Base-by-base conservation (phyloP, 2,797 vertebrate species). In the Ctenopoma multispine region DNA sequence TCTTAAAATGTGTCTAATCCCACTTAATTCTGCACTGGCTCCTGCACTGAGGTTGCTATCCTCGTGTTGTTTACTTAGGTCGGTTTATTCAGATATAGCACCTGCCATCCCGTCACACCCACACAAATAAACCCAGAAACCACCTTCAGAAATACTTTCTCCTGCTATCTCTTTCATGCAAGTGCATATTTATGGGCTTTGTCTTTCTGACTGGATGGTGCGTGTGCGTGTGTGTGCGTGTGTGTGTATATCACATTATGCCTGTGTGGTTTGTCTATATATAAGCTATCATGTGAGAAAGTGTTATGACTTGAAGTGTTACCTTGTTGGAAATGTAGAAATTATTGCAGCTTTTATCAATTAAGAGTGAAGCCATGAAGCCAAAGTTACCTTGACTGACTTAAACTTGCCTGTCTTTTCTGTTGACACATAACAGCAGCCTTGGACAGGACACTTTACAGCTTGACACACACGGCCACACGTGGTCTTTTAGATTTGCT, bases 141-240 rank as follows among this genome's bases (percentile, higher is more conserved):
- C 79, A 79, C 83, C 75, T 69, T 73, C 71, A 60, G 72, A 84
- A 78, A 82, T 79, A 88, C 68, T 84, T 83, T 63, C 59, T 63
- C 58, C 63, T 67, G 69, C 75, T 77, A 77, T 82, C 76, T 55
- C 84, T 78, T 85, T 82, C 62, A 77, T 86, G 73, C 79, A 87
- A 83, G 70, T 71, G 79, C 57, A 83, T 89, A 87, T 90, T 90
- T 88, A 81, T 88, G 80, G 79, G 41, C 68, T 85, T 77, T 88
- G 84, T 88, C 72, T 86, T 57, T 72, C 46, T 69, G 70, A 61
- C 66, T 60, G 59, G 7, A 50, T 63, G n/a, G 21, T 23, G 31
- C 10, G 56, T 17, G 36, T 50, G 51, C 41, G 23, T 65, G 55
- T 65, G 23, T 61, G n/a, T 57, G 31, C 18, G 23, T 60, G 58